Conservation (phyloP, 2,797 vertebrate species). For the Manis pentadactyla region DNA sequence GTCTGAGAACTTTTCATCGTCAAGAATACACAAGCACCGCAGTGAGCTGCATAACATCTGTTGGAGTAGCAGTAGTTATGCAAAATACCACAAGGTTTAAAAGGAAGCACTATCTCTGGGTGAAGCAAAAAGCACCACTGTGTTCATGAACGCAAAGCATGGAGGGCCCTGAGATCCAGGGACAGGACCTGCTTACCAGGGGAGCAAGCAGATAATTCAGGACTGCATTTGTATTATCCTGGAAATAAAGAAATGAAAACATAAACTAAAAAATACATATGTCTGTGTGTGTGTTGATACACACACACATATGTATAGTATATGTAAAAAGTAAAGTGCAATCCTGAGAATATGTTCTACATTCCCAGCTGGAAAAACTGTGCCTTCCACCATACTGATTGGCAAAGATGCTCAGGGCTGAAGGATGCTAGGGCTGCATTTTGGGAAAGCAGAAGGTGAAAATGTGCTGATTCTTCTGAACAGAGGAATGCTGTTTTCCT, state of each 20-base stretch:
- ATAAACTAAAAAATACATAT: background rate
- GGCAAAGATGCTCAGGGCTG: background rate
- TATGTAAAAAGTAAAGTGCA: background rate
- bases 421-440: background rate
- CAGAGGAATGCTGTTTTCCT: background rate
- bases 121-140: background rate
- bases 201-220: background rate
- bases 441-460: background rate
- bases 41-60: background rate
- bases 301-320: background rate
- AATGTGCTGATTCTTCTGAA: background rate
- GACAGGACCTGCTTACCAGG: background rate
- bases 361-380: background rate
- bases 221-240: background rate
- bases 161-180: background rate
- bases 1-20: background rate
- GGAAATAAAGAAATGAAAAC: constrained; percentile 7
- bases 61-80: background rate
- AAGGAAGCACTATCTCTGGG: background rate
- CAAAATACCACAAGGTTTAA: constrained; percentile 3
- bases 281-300: background rate
- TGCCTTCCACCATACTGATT: background rate
- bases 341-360: background rate
- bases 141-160: background rate
- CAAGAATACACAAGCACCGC: background rate